Evolutionary conservation across 2,797 vertebrate genomes (phyloP).

Genomic region (Molossus alvarezi): DNA sequence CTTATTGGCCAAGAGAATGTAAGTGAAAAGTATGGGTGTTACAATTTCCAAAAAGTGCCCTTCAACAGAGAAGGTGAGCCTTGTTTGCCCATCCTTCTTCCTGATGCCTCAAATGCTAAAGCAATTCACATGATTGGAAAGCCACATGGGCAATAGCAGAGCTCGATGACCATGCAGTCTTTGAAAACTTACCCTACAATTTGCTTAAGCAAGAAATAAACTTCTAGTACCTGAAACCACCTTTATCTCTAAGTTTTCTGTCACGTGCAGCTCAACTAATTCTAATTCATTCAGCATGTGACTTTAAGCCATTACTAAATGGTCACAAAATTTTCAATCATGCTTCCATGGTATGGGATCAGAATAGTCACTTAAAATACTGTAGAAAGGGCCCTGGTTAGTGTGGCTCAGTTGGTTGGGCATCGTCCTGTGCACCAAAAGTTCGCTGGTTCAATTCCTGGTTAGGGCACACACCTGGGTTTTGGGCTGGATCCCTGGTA

Average conservation of each 20-base stretch:
- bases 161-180: background rate
- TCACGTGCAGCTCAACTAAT: conserved; percentile 35
- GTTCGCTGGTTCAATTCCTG: background rate
- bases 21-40: background rate
- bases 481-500: background rate
- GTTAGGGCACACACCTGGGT: background rate
- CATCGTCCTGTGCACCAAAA: background rate
- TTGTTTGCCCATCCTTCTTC: background rate
- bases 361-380: background rate
- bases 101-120: background rate
- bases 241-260: conserved; percentile 44
- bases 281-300: background rate
- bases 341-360: background rate
- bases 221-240: background rate
- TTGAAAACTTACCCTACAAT: background rate
- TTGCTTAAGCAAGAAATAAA: conserved; percentile 32
- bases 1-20: background rate
- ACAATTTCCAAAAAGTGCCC: background rate
- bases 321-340: conserved; percentile 45
- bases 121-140: background rate
- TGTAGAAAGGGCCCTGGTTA: background rate
- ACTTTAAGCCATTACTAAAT: background rate
- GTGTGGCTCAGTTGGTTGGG: background rate
- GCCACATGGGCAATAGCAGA: background rate
- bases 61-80: background rate